Base-by-base conservation (phyloP, 2,797 vertebrate species). In the Setipinna tenuifilis region DNA sequence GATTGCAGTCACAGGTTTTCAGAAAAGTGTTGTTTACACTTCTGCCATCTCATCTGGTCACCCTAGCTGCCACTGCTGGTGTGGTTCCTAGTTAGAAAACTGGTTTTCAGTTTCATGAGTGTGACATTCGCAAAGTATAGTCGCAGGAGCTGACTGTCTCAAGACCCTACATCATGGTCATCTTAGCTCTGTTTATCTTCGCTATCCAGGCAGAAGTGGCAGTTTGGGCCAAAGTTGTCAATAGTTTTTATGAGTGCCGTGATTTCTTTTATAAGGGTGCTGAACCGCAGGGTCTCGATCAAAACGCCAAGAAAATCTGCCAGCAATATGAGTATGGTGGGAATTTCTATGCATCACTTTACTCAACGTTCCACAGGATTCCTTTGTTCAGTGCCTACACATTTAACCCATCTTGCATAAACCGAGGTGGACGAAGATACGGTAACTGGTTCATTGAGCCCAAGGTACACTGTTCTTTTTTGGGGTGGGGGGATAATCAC, bases 361-460 rank as follows among this genome's bases (percentile, higher is more conserved):
- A 87, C 57, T 83, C 35, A 0, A 23, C 2, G 6, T 2, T 0
- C 50, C 50, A 85, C 57, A 75, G 68, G 17, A 85, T 87, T 10
- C 83, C 86, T 16, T 17, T 87, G 31, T 87, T 85, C 81, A 87
- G 83, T 17, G 86, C 84, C 0, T 87, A 85, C 83, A 82, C 9
- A 3, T 25, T 87, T 23, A 3, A 62, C 21, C 44, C 6, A 11
- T 0, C 0, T 16, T 31, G 23, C 28, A 17, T 0, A 6, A 75
- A 75, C 31, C 3, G 6, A 35, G 28, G 0, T 11, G 68, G 68
- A 35, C 31, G 6, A 35, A 75, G 9, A 75, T 35, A 28, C 31
- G 16, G 68, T 41, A 12, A 35, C 11, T 82, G 85, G 85, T 65
- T 65, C 17, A 85, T 82, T 57, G 85, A 82, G 80, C 80, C 81